Conservation (phyloP, 2,113 vertebrate genomes). For the Accipiter virgatus region DNA sequence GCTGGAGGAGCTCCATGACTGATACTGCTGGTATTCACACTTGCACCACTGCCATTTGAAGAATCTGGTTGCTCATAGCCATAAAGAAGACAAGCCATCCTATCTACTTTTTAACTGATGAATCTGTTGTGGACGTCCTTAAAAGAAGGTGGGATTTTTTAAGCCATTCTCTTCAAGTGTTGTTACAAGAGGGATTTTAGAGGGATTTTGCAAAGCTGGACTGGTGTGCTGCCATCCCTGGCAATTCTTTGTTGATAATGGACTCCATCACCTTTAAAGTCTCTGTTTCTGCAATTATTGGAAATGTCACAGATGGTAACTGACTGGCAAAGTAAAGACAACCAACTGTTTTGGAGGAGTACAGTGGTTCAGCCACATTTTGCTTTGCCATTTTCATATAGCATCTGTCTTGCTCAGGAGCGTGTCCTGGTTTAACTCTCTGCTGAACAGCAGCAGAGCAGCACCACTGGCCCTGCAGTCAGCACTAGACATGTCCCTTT, state of each 20-base stretch:
- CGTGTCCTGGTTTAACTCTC: constrained; percentile 47
- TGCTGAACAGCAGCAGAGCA: not conserved
- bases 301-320: constrained; percentile 40
- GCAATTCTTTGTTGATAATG: constrained; percentile 63
- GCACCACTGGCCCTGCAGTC: not conserved
- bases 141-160: constrained; percentile 35
- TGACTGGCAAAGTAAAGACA: constrained; percentile 21
- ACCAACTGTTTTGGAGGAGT: constrained; percentile 10
- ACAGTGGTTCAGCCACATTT: not conserved
- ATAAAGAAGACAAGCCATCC: not conserved
- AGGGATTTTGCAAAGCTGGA: constrained; percentile 25
- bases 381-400: not conserved
- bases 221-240: constrained; percentile 38
- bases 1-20: not conserved
- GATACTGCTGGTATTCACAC: not conserved
- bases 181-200: constrained; percentile 9
- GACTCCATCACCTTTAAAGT: not conserved
- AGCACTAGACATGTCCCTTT: not conserved
- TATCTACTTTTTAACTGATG: not conserved
- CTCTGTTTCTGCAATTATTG: constrained; percentile 50
- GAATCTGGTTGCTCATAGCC: not conserved
- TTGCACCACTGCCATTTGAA: constrained; percentile 6
- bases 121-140: not conserved
- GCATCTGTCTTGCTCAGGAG: constrained; percentile 4
- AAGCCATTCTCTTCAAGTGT: not conserved